Conservation (phyloP, 2,113 vertebrate species). For the Hoplias malabaricus region DNA sequence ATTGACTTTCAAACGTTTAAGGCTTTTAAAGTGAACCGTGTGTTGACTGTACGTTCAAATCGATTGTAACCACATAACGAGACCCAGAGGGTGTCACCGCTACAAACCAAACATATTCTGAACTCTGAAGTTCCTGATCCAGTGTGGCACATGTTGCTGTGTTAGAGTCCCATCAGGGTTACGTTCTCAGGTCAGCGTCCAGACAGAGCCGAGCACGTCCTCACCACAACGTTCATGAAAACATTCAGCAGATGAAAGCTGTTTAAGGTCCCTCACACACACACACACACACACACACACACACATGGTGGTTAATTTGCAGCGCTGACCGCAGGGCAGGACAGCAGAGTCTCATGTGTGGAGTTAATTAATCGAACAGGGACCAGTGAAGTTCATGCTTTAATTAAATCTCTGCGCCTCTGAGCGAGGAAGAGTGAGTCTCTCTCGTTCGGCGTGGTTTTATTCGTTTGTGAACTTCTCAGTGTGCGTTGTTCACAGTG, state of each 20-base stretch:
- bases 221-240: not conserved
- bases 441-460: not conserved
- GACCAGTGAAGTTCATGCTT: not conserved
- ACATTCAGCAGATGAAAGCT: not conserved
- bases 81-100: not conserved
- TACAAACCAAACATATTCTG: not conserved
- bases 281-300: not conserved
- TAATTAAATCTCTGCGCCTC: slow-evolving; percentile 12
- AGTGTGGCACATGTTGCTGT: not conserved
- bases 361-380: slow-evolving; percentile 13
- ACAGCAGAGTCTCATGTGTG: not conserved
- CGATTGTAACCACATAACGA: not conserved
- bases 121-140: not conserved
- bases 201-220: not conserved
- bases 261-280: not conserved
- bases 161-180: not conserved
- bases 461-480: not conserved
- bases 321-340: not conserved
- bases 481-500: not conserved
- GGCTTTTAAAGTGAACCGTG: no score
- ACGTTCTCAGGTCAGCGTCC: not conserved
- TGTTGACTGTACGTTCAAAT: no score
- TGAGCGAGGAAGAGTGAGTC: not conserved
- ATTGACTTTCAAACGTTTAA: not conserved
- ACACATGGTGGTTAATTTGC: slow-evolving; percentile 17